Evolutionary conservation across 2,888 invertebrate species (phyloP).

Genomic region (Drosophila infuscata): DNA sequence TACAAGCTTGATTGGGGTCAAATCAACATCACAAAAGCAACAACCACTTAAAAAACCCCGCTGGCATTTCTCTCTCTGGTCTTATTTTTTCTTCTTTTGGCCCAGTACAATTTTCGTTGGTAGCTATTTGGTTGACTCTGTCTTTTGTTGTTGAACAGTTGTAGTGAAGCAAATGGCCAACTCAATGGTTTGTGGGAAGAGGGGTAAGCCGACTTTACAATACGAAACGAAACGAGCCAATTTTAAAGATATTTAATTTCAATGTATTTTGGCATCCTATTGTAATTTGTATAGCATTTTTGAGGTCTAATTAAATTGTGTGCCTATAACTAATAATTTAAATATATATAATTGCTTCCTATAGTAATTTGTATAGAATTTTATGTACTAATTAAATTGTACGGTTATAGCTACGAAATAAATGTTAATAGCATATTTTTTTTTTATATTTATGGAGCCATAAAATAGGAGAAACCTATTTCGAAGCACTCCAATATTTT

Average conservation of each 20-base stretch:
- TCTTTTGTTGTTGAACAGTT: conserved; percentile 20
- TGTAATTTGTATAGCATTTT: neutral
- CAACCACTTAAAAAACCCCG: conserved; percentile 16
- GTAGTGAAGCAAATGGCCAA: conserved; percentile 15
- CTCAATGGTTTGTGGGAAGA: neutral
- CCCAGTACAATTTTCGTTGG: conserved; percentile 30
- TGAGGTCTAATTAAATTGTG: neutral
- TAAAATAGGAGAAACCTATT: neutral
- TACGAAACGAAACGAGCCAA: neutral
- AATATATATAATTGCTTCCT: neutral
- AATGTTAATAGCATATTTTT: neutral
- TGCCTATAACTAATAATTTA: neutral
- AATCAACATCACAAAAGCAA: conserved; percentile 62
- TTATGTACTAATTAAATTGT: neutral
- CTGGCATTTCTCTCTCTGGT: neutral
- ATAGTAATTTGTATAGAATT: neutral
- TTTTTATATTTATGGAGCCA: neutral
- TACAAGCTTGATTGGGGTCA: conserved; percentile 69
- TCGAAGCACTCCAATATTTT: neutral
- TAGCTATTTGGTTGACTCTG: conserved; percentile 10
- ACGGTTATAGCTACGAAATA: neutral
- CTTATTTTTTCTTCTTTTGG: neutral
- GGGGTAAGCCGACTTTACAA: neutral
- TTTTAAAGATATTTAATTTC: conserved; percentile 2
- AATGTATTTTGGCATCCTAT: neutral